These are phyloP conservation scores for Dascyllus trimaculatus DNA, from an alignment of 2,113 vertebrate genomes.

Conservation along the genomic window DNA sequence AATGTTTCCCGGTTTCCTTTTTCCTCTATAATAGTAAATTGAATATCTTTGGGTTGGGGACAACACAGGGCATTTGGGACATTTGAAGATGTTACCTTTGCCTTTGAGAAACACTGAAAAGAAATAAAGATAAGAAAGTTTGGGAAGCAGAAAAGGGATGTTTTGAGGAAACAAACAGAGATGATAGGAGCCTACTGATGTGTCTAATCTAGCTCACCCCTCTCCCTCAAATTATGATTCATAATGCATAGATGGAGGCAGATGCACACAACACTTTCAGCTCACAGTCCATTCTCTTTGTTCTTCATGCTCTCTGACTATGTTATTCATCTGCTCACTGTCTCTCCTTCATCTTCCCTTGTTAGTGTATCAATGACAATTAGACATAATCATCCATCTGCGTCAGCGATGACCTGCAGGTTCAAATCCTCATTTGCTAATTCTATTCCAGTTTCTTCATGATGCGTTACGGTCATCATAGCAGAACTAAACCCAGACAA, in stretches of 20 bases:
- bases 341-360: background rate
- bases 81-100: too few species aligned
- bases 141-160: too few species aligned
- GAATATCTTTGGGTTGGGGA: too few species aligned
- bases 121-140: too few species aligned
- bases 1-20: too few species aligned
- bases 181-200: too few species aligned
- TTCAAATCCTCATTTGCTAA: background rate
- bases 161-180: too few species aligned
- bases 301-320: constrained; percentile 15
- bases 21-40: too few species aligned
- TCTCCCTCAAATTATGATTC: background rate
- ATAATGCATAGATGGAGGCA: too few species aligned
- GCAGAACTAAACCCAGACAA: background rate
- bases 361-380: constrained; percentile 35
- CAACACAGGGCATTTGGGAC: too few species aligned
- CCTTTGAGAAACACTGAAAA: too few species aligned
- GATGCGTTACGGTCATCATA: constrained; percentile 1
- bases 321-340: background rate
- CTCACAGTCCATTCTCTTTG: background rate
- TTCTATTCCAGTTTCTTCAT: background rate
- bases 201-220: background rate
- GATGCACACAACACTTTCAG: background rate
- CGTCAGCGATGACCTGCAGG: constrained; percentile 21
- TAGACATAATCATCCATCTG: constrained; percentile 24